Conservation (phyloP, 2,797 vertebrate species). For the Mus minutoides region DNA sequence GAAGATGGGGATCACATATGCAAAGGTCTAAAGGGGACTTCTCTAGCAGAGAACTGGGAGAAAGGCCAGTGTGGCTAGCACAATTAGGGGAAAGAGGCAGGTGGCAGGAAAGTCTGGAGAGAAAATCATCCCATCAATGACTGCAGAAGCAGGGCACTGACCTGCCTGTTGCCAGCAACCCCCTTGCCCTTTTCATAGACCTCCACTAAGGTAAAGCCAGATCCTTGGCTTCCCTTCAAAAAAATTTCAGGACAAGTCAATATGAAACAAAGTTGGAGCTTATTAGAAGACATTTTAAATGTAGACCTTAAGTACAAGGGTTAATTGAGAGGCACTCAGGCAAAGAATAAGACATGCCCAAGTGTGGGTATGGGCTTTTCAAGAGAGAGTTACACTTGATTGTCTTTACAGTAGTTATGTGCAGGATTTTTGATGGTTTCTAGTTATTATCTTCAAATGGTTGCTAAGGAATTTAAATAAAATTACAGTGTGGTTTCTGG, state of each 20-base stretch:
- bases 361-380: background rate
- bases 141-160: background rate
- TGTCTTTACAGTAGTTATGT: background rate
- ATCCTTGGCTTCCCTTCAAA: background rate
- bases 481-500: background rate
- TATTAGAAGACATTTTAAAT: background rate
- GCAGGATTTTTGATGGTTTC: background rate
- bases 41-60: background rate
- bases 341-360: background rate
- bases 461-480: background rate
- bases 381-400: background rate
- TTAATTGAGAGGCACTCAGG: background rate
- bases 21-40: background rate
- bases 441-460: background rate
- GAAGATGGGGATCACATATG: too few relatives aligned
- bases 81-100: background rate
- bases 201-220: background rate
- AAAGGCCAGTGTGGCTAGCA: background rate
- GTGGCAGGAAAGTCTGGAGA: background rate
- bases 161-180: background rate
- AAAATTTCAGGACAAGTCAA: background rate
- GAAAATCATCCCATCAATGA: too few relatives aligned
- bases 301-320: background rate
- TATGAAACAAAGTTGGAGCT: background rate
- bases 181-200: background rate